Evolutionary conservation across 35 echinoderm and acorn worm genomes (phyloP), one percentile per base, ranked within the genome.

Genomic region (Hemicentrotus pulcherrimus): DNA sequence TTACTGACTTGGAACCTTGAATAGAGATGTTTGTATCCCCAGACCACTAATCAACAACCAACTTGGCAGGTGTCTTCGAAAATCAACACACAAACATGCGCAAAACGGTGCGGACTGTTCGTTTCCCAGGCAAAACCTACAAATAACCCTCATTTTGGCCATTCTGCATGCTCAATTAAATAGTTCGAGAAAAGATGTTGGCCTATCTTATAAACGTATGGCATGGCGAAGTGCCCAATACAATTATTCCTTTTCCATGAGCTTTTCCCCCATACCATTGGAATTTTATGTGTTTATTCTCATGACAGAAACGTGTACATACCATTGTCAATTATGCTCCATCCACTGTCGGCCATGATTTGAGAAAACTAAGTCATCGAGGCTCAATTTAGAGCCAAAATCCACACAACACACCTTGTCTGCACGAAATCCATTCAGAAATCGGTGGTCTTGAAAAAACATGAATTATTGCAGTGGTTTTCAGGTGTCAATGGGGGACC

Each of bases 391-490:
- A 10, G 10, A 55, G 50, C 15, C 10, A 78, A 78, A 78, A 78
- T 78, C 65, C 65, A 78, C 65, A 78, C 22, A 28, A n/a, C 65
- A 15, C 19, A 78, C 65, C 65, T 5, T 78, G 15, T 78, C 65
- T 78, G 65, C 65, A 78, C 65, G 65, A 8, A 78, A 8, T 8
- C 65, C 65, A 78, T 78, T 78, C 65, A 78, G 65, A 78, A 78
- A 78, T 78, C 65, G 19, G 65, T 78, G 65, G 65, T 78, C 65
- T 78, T 78, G 65, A n/a, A 78, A 59, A 78, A 78, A 78, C 65
- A 78, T 30, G 22, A 78, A 78, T 78, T 28, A 78, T 78, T 22
- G 65, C 65, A n/a, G 65, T 78, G 65, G 65, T 78, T 78, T n/a
- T 78, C 15, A 78, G 65, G 28, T 78, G 65, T 78, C 65, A 78